Base-by-base conservation (phyloP, 2,113 vertebrate species). In the Sminthopsis crassicaudata region DNA sequence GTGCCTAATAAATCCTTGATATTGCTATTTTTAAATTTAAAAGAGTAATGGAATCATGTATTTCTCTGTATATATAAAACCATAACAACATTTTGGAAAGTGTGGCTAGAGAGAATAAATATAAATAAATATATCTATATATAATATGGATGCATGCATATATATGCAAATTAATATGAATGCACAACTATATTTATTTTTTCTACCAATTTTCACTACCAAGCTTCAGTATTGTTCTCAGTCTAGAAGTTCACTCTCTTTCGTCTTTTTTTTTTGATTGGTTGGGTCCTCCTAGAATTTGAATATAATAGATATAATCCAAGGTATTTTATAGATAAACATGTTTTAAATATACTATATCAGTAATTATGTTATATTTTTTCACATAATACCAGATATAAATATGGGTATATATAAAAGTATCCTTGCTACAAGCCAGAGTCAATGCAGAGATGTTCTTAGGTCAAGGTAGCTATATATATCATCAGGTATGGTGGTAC, bases 381-480 rank as follows among this genome's bases (percentile, higher is more conserved):
- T 76, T 1, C 19, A 76, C 16, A 7, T 14, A 67, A 30, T 67
- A 67, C 3, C 36, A 36, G 7, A 76, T 76, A n/a, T n/a, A n/a
- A n/a, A 76, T 76, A 22, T n/a, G 2, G 1, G 16, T 76, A 1
- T 76, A 3, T n/a, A 22, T 76, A 76, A n/a, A 76, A 76, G 5
- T 0, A 76, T 25, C 22, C 57, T 3, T 90, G 22, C 1, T 54
- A 50, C 89, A 46, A 90, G 25, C 92, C 0, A 91, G 16, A 22
- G 90, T 92, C 93, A 92, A 30, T 90, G 14, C 90, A 94, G 89
- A 8, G 46, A 30, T 55, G 16, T 48, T 54, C 60, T 90, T 36
- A 90, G 25, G 90, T 97, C 92, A 96, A 96, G 53, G 67, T 94
- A 98, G 97, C 92, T 54, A 97, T 94, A 92, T 94, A 92, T 91